Evolutionary conservation across 2,888 invertebrate genomes (phyloP), one percentile per base, ranked within the genome.

Genomic region (Mythimna vitellina): DNA sequence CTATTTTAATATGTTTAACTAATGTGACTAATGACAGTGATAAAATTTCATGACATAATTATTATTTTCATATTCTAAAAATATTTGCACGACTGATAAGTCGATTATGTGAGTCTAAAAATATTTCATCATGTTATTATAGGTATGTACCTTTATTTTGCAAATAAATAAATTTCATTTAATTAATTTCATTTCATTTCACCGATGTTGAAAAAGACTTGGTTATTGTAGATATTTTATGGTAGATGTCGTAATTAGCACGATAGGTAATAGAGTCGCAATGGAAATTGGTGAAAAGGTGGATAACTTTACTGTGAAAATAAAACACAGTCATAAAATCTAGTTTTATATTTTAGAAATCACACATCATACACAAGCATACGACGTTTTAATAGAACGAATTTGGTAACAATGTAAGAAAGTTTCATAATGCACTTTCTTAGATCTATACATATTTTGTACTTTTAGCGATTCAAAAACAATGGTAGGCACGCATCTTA

Each of bases 401-500:
- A 20, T 32, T 68, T 56, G n/a, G 17, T 58, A 65, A 22, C 49
- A 60, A 10, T 42, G 0, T 42, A 35, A 63, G 32, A 78, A 5
- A 63, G 38, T 53, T 49, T 54, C 12, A 9, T 14, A 35, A 22
- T 61, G 9, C 35, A 60, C 38, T 32, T 73, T 73, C 42, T n/a
- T 61, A 61, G 53, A 51, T 63, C 22, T 64, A 25, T 58, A 57
- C 46, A 42, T 60, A 60, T 38, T 60, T 78, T 81, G 78, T 78
- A 78, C 65, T 78, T 38, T 79, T 62, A 62, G 20, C 60, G 58
- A 66, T 53, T 63, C 64, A 63, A 51, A 74, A 67, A 60, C 35
- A 79, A 51, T 25, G 32, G 53, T 71, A 81, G 71, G 77, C 77
- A 68, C 49, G 32, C 14, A n/a, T 46, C 54, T 56, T 71, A 60